These are phyloP conservation scores for Cyprinodon diabolis DNA, from an alignment of 2,797 vertebrate genomes.

Conservation along the genomic window DNA sequence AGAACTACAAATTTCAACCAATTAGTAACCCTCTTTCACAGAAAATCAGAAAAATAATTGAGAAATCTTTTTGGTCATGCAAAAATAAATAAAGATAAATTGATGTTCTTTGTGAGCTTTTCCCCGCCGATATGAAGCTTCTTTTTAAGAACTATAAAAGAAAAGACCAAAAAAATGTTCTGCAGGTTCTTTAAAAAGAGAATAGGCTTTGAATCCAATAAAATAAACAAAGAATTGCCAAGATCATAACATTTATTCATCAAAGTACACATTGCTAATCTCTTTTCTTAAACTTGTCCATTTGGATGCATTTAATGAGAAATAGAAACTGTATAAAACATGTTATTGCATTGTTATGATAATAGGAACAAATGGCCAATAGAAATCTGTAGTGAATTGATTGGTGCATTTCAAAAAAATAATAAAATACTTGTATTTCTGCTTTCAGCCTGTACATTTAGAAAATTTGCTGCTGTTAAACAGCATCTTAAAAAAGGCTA, in stretches of 20 bases:
- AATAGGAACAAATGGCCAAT: neutral
- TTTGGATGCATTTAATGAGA: neutral
- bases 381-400: neutral
- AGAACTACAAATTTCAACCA: slow-evolving; percentile 1
- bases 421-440: neutral
- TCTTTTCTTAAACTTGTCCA: neutral
- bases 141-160: neutral
- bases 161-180: neutral
- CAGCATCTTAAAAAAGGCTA: neutral
- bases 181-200: neutral
- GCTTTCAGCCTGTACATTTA: neutral
- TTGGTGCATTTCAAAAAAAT: neutral
- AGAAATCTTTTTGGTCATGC: neutral
- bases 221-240: neutral
- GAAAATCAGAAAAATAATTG: neutral
- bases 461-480: neutral
- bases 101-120: neutral
- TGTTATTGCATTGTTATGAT: too few relatives aligned
- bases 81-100: neutral
- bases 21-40: neutral
- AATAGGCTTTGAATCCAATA: neutral
- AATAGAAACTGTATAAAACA: too few relatives aligned
- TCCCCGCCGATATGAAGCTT: neutral
- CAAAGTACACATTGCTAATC: neutral
- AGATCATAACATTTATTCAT: neutral